phyloP scores from a whole-genome alignment of 2,113 vertebrate genomes.

The Mus musculus region GRCm39 chr9:33405001-33405500 shows the following conservation, averaged over 20 bases:
- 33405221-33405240: background rate
- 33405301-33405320: background rate
- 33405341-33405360: background rate
- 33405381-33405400: background rate
- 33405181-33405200: background rate
- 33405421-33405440: background rate
- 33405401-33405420: background rate
- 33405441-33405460: background rate
- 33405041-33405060: background rate
- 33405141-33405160: background rate
- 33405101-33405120: background rate
- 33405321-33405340: background rate
- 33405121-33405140: background rate
- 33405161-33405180: constrained; percentile 21
- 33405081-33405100: background rate
- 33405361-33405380: background rate
- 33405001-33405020: no score
- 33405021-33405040: background rate
- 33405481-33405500: background rate
- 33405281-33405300: background rate
- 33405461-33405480: background rate
- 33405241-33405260: background rate
- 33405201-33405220: background rate
- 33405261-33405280: background rate
- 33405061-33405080: background rate